Percentiles rank a stretch among this genome's conserved stretches.
These are phyloP conservation scores for Colletes gigas DNA, from an alignment of 1,140 invertebrate species.

Conservation along the genomic window DNA sequence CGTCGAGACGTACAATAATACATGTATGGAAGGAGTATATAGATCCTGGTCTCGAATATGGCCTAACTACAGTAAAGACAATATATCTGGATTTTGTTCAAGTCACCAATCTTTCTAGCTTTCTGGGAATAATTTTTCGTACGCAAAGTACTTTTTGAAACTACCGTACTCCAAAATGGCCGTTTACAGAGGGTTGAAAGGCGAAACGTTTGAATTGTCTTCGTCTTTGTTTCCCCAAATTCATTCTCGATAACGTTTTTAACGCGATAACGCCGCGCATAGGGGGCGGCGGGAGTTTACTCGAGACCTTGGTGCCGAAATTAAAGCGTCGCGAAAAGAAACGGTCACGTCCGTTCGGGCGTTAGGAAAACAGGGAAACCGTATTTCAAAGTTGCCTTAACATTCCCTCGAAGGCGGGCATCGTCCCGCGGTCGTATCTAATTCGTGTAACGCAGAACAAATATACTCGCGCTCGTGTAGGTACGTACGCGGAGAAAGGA, in stretches of 20 bases:
- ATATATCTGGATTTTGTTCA: too few species aligned
- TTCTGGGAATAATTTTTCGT: too few species aligned
- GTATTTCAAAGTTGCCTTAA: constrained; percentile 35
- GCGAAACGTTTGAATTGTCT: not conserved
- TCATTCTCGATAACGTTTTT: not conserved
- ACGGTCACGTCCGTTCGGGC: not conserved
- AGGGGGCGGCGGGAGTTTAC: not conserved
- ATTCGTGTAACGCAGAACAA: constrained; percentile 51
- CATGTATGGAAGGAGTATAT: too few species aligned
- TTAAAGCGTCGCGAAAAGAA: constrained; percentile 25
- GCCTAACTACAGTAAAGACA: too few species aligned
- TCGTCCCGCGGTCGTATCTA: constrained; percentile 40
- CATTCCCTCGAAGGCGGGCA: constrained; percentile 31
- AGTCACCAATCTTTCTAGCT: too few species aligned
- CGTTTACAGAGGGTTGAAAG: too few species aligned
- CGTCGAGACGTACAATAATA: too few species aligned
- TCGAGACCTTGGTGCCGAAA: not conserved
- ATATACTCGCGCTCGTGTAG: constrained; percentile 35
- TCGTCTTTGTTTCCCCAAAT: too few species aligned
- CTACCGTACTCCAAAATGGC: too few species aligned
- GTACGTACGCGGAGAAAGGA: constrained; percentile 19
- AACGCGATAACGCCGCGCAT: not conserved
- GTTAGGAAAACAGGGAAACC: constrained; percentile 39
- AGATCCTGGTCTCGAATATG: too few species aligned
- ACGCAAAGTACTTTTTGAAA: too few species aligned